Evolutionary conservation across 35 echinoderm and acorn worm genomes (phyloP), one percentile per base, ranked within the genome.

Genomic region (Ptychodera flava): DNA sequence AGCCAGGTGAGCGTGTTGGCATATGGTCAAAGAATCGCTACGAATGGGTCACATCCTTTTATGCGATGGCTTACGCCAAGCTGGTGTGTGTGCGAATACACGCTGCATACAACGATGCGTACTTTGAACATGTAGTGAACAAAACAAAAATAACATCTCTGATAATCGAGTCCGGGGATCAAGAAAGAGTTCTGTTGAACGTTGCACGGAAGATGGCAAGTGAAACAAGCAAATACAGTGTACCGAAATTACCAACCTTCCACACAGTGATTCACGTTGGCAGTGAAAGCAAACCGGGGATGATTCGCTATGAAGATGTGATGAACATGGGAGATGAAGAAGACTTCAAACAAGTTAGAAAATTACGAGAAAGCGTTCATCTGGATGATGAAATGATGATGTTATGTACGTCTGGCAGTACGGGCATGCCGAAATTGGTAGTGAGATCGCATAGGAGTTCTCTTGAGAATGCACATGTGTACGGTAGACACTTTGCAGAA

Each of bases 11-110:
- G 36, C 78, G 95, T 33, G 95, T 97, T 16, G 95, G 95, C 31
- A 97, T 97, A 32, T 97, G 95, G 92, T 89, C 87, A 35, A 90
- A 92, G 30, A 90, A 88, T 32, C 81, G 32, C 0, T 31, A 91
- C 29, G 95, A 97, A 76, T 97, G 95, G 95, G 81, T 97, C 31
- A 28, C 93, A 1, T 93, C 95, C 1, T 90, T 93, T 34, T 97
- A 85, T 93, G 89, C 92, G 28, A 93, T 90, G 32, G 87, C 89
- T 28, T 81, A 87, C 28, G 87, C 93, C 27, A 92, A 64, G 45
- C 6, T 64, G 45, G 22, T 64, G 22, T 12, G 22, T 64, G 45
- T 64, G 6, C 45, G 45, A 6, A 12, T 64, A 12, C 45, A 12
- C 6, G 45, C 22, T 12, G 45, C 6, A 64, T 64, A 64, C 45